A percentile compares a stretch with the other conserved stretches of the same genome.
phyloP scores from a whole-genome alignment of 1,140 invertebrate genomes.

The Melanaphis sacchari region DNA sequence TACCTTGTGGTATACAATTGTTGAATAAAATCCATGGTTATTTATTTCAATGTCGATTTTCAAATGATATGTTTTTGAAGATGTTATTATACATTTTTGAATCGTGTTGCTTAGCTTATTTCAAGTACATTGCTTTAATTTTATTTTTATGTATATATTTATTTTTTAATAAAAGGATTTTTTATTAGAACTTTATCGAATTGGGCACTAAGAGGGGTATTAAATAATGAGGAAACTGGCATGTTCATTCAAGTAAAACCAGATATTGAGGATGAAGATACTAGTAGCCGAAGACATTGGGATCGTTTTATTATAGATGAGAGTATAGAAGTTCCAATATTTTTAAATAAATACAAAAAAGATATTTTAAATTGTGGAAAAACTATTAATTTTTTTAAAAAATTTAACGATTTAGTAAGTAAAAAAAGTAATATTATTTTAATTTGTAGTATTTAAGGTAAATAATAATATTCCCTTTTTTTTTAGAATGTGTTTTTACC shows the following conservation, averaged over 20 bases:
- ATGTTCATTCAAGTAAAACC: conserved; percentile 19
- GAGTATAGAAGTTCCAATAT: conserved; percentile 23
- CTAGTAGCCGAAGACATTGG: background rate
- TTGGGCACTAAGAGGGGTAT: conserved; percentile 37
- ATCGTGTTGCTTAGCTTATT: conserved; percentile 36
- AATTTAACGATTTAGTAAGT: conserved; percentile 26
- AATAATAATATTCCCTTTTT: background rate
- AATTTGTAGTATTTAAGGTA: background rate
- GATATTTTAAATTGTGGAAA: conserved; percentile 41
- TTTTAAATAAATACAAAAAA: conserved; percentile 36
- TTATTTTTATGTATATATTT: background rate
- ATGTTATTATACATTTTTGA: conserved; percentile 53
- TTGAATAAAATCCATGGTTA: conserved; percentile 41
- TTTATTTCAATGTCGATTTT: background rate
- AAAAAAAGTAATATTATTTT: background rate
- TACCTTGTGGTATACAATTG: conserved; percentile 20
- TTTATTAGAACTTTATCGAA: conserved; percentile 42
- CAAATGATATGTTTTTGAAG: background rate
- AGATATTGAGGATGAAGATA: conserved; percentile 34
- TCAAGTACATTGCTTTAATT: conserved; percentile 1
- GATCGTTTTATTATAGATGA: conserved; percentile 18
- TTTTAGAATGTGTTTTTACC: conserved; percentile 36
- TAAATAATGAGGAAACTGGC: background rate
- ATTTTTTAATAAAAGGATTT: background rate
- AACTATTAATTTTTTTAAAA: conserved; percentile 42